A percentile compares a stretch with the other conserved stretches of the same genome.
These are phyloP conservation scores for Drosophila rhopaloa DNA, from an alignment of 1,140 invertebrate species.

Conservation along the genomic window DNA sequence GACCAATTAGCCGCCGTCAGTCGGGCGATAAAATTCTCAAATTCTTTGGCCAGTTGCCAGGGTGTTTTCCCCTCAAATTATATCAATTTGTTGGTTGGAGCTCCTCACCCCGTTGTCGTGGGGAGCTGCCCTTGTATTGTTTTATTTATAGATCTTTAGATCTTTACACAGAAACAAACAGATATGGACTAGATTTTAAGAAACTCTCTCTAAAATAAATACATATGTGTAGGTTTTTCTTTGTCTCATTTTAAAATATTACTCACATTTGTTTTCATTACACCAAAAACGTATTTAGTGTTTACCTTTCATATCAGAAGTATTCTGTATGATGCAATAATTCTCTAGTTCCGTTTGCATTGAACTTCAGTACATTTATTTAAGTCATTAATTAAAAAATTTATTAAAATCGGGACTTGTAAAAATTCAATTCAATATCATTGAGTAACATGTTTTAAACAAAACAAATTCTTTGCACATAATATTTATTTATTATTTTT, in stretches of 20 bases:
- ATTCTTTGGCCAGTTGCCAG: constrained; percentile 29
- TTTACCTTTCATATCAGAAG: too few relatives aligned
- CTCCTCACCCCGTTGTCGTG: not conserved
- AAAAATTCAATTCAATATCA: too few relatives aligned
- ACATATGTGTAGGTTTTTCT: not conserved
- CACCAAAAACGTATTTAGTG: too few relatives aligned
- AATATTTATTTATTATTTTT: too few relatives aligned
- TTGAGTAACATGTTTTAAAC: too few relatives aligned
- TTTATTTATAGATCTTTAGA: constrained; percentile 37
- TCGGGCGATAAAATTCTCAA: constrained; percentile 33
- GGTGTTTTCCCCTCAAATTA: constrained; percentile 39
- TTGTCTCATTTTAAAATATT: not conserved
- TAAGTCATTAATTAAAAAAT: too few relatives aligned
- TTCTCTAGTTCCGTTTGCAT: too few relatives aligned
- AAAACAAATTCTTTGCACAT: too few relatives aligned
- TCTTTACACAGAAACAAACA: constrained; percentile 19
- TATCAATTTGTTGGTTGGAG: constrained; percentile 38
- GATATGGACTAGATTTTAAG: constrained; percentile 2
- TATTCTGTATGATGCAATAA: too few relatives aligned
- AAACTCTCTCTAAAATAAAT: too few relatives aligned
- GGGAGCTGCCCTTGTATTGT: constrained; percentile 24
- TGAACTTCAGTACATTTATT: too few relatives aligned
- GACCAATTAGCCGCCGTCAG: constrained; percentile 55
- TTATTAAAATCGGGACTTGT: too few relatives aligned
- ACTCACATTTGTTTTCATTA: not conserved